phyloP scores from a whole-genome alignment of 1,140 invertebrate species.

The Thereuonema tuberculata region DNA sequence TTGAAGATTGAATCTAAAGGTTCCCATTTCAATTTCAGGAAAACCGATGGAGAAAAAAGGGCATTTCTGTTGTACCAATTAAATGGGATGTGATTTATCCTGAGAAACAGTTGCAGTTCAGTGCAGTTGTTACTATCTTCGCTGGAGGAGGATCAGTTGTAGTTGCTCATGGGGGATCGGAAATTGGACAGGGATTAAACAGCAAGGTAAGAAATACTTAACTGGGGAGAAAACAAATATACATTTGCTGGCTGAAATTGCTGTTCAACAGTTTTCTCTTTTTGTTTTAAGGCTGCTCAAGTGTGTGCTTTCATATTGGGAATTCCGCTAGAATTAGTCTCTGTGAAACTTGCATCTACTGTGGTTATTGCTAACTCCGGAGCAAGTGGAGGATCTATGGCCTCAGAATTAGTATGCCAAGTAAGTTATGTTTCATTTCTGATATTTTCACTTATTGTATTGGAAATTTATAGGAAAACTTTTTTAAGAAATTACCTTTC shows the following conservation, averaged over 20 bases:
- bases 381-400: not conserved
- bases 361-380: not conserved
- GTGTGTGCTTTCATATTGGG: not conserved
- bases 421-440: not conserved
- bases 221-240: no score
- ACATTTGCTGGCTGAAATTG: no score
- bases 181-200: constrained; percentile 74
- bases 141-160: constrained; percentile 59
- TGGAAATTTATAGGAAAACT: not conserved
- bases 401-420: not conserved
- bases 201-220: constrained; percentile 40
- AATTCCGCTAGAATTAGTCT: not conserved
- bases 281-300: not conserved
- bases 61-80: constrained; percentile 50
- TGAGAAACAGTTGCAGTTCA: constrained; percentile 32
- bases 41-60: constrained; percentile 64
- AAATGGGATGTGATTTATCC: constrained; percentile 31
- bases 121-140: constrained; percentile 52
- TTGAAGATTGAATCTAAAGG: no score
- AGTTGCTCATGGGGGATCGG: constrained; percentile 59
- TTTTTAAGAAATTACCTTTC: no score
- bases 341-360: not conserved
- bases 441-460: not conserved
- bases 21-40: constrained; percentile 19
- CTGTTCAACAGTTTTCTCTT: no score